Evolutionary conservation across 2,888 invertebrate genomes (phyloP), one percentile per base, ranked within the genome.

Genomic region (Pediacus dermestoides): DNA sequence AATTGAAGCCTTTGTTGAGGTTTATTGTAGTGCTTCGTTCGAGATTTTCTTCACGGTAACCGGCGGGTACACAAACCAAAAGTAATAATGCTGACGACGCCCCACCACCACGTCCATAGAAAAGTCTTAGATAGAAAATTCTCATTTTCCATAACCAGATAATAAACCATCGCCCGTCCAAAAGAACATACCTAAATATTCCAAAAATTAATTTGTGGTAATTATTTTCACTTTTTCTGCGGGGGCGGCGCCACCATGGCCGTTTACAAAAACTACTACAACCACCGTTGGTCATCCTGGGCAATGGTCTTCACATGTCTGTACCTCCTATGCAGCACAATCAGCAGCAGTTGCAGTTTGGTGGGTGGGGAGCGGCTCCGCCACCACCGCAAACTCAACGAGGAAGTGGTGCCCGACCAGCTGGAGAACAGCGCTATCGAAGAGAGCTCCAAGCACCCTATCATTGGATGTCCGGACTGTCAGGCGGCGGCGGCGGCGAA

Each of bases 401-500:
- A 47, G 4, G 48, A 49, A 6, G 55, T 55, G 37, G 50, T 52
- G 21, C 46, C 52, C 14, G 58, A 57, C 3, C 12, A 7, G 34
- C 39, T 59, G 34, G 60, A 60, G 45, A 50, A 48, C 16, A 57
- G 46, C 34, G 38, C 57, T 4, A 36, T 45, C n/a, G 58, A 58
- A 11, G 57, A 55, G 13, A 33, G 40, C 28, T 42, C 18, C 16
- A 57, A 57, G 35, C 39, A 43, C 23, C 55, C 61, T 10, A 44
- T 57, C 2, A 38, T 59, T n/a, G 52, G 57, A 39, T 70, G 70
- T 50, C 70, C 70, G 26, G 69, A 70, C 54, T 70, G 70, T 50
- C 39, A 40, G 30, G 50, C 53, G 39, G 47, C 44, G 26, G 54
- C 53, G 39, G n/a, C 38, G 57, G 56, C 31, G 50, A 45, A 4